Evolutionary conservation across 1,140 invertebrate species (phyloP), one percentile per base, ranked within the genome.

Genomic region (Dinothrombium tinctorium): DNA sequence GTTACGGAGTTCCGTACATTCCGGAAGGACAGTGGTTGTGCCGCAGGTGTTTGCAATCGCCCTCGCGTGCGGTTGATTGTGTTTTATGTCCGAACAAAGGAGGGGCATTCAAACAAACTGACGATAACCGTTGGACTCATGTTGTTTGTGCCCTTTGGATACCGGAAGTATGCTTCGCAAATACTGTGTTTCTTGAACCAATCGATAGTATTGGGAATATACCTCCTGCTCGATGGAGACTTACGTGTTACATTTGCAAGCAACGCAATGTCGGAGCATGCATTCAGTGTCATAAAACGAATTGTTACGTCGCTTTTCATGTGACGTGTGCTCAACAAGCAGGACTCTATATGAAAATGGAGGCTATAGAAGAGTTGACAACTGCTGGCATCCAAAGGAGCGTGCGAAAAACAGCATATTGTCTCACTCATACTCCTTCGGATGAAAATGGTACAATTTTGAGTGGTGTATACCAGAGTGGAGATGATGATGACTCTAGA

Each of bases 91-190:
- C 92, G 0, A 96, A 96, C 58, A 80, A 84, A 53, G 87, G 87
- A 38, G 92, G 92, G 41, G 92, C 92, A 32, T 95, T 98, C 50
- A 98, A 99, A 60, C 89, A 96, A 62, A 96, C 90, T 0, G 87
- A 94, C 59, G 70, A 82, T 59, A 73, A 79, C 0, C 74, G 78
- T 4, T 99, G 92, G 92, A 89, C 87, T 17, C 92, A 98, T 62
- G 89, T 99, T 3, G 83, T 96, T 1, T 99, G 92, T 61, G 90
- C 89, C 2, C 61, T 98, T 4, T 99, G 90, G 89, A 92, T 98
- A 53, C 92, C 90, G 3, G 90, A 98, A 72, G 87, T 95, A 9
- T 69, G 84, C 47, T 96, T 96, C 62, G 86, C 87, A 2, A 96
- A 95, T 54, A 87, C 82, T 3, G 82, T 89, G 1, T 96, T 95